Conservation (phyloP, 2,113 vertebrate genomes). For the Machaerirhynchus nigripectus region DNA sequence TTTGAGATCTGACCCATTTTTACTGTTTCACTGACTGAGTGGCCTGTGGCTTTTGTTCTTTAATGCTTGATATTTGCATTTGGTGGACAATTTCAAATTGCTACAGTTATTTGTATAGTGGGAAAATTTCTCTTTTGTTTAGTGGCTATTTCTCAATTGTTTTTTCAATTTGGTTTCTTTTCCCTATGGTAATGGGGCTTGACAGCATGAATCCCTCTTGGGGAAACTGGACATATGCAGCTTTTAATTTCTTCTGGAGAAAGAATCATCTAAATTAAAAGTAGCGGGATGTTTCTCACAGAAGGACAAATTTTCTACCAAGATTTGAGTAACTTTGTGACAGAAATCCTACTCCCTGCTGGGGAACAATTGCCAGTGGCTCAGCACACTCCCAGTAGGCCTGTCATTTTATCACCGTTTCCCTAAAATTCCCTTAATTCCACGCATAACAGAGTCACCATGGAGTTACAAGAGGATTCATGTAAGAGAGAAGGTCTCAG, state of each 20-base stretch:
- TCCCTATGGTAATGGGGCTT: not conserved
- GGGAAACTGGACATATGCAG: conserved; percentile 42
- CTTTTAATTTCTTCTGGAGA: conserved; percentile 47
- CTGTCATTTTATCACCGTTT: not conserved
- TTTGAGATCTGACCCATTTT: not conserved
- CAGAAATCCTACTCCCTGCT: not conserved
- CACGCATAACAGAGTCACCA: accelerated
- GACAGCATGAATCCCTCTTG: conserved; percentile 7
- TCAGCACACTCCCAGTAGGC: not conserved
- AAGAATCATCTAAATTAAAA: conserved; percentile 44
- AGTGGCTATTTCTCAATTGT: not conserved
- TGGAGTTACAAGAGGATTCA: not conserved
- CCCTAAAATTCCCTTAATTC: not conserved
- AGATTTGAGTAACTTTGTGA: conserved; percentile 12
- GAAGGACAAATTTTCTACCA: conserved; percentile 12
- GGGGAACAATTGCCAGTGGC: not conserved
- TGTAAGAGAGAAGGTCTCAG: not conserved
- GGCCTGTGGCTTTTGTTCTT: not conserved
- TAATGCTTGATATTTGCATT: not conserved
- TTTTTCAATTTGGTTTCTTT: not conserved
- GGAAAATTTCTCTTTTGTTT: not conserved
- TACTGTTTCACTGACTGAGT: not conserved
- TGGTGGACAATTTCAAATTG: not conserved
- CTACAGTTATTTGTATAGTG: not conserved
- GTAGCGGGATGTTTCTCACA: conserved; percentile 22